Conservation (phyloP, 1,140 invertebrate genomes). For the Brachystomella parvula region DNA sequence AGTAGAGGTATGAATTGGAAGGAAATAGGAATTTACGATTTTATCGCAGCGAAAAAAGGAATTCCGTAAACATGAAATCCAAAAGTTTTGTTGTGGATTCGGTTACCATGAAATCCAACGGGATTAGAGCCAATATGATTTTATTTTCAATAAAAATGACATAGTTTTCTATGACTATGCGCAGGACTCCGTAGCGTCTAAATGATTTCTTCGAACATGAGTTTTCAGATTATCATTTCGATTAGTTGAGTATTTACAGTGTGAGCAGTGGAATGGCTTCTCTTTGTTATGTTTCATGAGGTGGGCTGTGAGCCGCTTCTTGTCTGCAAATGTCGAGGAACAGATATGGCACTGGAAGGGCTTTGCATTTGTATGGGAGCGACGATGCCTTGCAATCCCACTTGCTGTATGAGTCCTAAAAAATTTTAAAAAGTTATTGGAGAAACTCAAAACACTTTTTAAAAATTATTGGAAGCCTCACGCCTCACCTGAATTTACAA, state of each 20-base stretch:
- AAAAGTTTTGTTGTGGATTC: too few relatives aligned
- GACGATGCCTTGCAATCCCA: slow-evolving; percentile 37
- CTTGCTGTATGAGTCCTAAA: slow-evolving; percentile 33
- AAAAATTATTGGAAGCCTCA: background rate
- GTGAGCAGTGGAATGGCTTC: slow-evolving; percentile 40
- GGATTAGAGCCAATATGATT: too few relatives aligned
- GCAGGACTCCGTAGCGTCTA: background rate
- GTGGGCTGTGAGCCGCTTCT: slow-evolving; percentile 37
- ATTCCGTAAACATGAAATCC: too few relatives aligned
- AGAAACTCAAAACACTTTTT: slow-evolving; percentile 13
- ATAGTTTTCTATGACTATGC: too few relatives aligned
- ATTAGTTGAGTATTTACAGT: slow-evolving; percentile 39
- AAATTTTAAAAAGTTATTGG: slow-evolving; percentile 8
- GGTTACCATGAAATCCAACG: too few relatives aligned
- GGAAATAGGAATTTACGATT: too few relatives aligned
- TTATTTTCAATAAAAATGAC: too few relatives aligned
- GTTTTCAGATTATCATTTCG: slow-evolving; percentile 35
- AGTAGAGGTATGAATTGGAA: too few relatives aligned
- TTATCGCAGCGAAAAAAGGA: too few relatives aligned
- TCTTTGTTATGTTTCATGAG: slow-evolving; percentile 39
- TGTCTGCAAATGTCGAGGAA: slow-evolving; percentile 35
- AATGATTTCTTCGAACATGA: slow-evolving; percentile 30
- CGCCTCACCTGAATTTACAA: slow-evolving; percentile 38
- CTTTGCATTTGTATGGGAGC: slow-evolving; percentile 36
- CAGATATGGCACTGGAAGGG: slow-evolving; percentile 40